Conservation (phyloP, 2,888 invertebrate genomes). For the Chymomyza amoena region DNA sequence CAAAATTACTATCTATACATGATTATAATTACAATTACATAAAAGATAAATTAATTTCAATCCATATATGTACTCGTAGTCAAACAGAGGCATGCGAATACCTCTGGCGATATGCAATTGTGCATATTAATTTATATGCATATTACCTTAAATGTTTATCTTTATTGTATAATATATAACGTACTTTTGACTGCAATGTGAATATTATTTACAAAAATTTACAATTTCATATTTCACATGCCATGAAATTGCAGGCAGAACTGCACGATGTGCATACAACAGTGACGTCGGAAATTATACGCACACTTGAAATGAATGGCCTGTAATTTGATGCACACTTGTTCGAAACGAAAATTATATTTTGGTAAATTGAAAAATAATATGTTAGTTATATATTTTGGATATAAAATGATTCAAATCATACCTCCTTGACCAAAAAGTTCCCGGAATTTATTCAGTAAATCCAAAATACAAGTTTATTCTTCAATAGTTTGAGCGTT, state of each 20-base stretch:
- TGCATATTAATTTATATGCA: conserved; percentile 20
- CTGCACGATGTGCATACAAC: neutral
- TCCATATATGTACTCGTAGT: neutral
- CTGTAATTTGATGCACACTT: too few relatives aligned
- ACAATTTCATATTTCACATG: conserved; percentile 39
- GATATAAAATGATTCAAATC: too few relatives aligned
- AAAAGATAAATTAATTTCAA: neutral
- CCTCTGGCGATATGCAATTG: neutral
- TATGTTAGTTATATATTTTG: too few relatives aligned
- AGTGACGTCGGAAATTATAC: too few relatives aligned
- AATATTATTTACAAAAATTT: conserved; percentile 55
- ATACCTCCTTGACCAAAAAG: too few relatives aligned
- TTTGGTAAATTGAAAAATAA: too few relatives aligned
- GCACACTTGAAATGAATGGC: too few relatives aligned
- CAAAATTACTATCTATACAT: neutral
- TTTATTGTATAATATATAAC: conserved; percentile 26
- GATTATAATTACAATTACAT: neutral
- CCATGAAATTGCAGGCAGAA: neutral
- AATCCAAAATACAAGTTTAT: too few relatives aligned
- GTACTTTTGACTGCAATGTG: conserved; percentile 16
- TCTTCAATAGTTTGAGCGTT: too few relatives aligned
- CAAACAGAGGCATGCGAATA: neutral
- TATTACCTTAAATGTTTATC: conserved; percentile 44
- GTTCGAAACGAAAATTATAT: too few relatives aligned
- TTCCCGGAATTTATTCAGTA: too few relatives aligned